Evolutionary conservation across 2,113 vertebrate genomes (phyloP).

Genomic region (Fregata magnificens): DNA sequence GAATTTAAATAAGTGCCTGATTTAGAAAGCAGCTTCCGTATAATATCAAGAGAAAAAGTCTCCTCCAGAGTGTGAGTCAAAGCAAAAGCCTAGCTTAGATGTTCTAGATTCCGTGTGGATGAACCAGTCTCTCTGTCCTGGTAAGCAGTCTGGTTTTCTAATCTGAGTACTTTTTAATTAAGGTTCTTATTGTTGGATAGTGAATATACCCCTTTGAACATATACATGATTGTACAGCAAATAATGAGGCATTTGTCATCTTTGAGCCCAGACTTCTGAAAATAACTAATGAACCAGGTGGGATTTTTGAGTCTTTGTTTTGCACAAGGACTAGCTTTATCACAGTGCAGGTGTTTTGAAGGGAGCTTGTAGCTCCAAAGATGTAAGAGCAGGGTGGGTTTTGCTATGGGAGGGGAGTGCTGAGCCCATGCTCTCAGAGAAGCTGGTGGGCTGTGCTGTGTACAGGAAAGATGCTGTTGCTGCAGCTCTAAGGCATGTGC

Average conservation of each 20-base stretch:
- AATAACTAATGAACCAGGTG: neutral
- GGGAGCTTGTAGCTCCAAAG: neutral
- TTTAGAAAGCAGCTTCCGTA: neutral
- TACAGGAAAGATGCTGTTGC: neutral
- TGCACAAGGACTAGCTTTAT: neutral
- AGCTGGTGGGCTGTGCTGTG: neutral
- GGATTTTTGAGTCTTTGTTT: neutral
- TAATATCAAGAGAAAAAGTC: neutral
- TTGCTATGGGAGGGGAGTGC: neutral
- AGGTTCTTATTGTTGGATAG: neutral
- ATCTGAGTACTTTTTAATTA: neutral
- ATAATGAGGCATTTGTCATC: neutral
- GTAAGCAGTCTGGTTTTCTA: neutral
- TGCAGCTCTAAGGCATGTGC: neutral
- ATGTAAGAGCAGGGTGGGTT: neutral
- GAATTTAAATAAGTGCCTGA: neutral
- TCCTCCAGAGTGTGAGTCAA: neutral
- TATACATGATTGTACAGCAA: neutral
- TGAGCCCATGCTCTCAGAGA: neutral
- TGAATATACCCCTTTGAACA: neutral
- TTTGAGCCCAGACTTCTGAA: neutral
- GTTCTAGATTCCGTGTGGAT: neutral
- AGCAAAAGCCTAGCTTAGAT: neutral
- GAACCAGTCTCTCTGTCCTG: neutral
- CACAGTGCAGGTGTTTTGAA: neutral